These are phyloP conservation scores for Oncopeltus fasciatus DNA, from an alignment of 1,140 invertebrate genomes.

Conservation along the genomic window DNA sequence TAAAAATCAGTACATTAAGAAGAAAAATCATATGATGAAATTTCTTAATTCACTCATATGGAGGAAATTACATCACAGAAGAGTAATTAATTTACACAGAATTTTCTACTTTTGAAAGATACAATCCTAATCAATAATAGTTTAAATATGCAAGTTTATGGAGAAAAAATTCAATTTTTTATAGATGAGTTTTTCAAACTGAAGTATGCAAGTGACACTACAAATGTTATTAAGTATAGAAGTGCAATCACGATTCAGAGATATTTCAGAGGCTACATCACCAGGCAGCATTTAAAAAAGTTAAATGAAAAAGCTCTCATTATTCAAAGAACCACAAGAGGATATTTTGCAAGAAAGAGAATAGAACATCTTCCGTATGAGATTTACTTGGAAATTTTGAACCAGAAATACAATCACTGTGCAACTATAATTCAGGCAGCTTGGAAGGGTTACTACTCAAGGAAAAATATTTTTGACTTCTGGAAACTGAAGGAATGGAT, in stretches of 20 bases:
- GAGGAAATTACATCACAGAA: no score
- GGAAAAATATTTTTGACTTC: not conserved
- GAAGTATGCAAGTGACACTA: not conserved
- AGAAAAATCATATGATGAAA: no score
- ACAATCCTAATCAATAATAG: no score
- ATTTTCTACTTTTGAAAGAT: no score
- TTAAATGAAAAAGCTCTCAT: not conserved
- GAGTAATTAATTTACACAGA: no score
- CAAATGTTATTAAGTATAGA: not conserved
- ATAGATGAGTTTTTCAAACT: no score
- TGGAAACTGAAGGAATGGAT: not conserved
- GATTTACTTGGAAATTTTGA: not conserved
- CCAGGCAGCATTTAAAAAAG: not conserved
- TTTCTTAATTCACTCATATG: no score
- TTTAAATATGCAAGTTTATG: no score
- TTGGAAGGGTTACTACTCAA: not conserved
- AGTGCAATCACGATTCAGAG: not conserved
- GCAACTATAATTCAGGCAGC: not conserved
- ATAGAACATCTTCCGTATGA: not conserved
- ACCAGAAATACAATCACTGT: not conserved
- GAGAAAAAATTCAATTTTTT: no score
- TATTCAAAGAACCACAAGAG: not conserved
- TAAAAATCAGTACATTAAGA: no score
- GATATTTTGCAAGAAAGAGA: not conserved
- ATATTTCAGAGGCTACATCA: not conserved